Evolutionary conservation across 2,113 vertebrate genomes (phyloP), one percentile per base, ranked within the genome.

Genomic region (Hippocampus comes): DNA sequence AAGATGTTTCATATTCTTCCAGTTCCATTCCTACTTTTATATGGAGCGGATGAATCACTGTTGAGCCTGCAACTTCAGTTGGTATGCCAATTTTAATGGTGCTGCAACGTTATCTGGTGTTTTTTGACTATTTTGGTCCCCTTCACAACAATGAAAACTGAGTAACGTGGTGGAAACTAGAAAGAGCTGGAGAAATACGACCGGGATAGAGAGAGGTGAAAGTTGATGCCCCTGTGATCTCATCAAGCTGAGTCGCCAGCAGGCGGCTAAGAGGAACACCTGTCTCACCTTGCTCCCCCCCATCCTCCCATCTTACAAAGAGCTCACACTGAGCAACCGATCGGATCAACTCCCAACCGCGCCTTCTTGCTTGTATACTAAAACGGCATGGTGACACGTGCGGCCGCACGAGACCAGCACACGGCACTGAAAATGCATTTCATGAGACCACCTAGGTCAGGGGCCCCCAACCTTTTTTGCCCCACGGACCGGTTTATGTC

Each of bases 191-290:
- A 30, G 71, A 72, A 56, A 56, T 23, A 11, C 0, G 74, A 70
- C 5, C 10, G 20, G 1, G 51, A 55, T 20, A 56, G 21, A n/a
- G 53, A 23, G 78, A 76, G 74, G 80, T 85, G 88, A 91, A 92
- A 92, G 85, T 80, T 63, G 81, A 91, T 88, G 89, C 82, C 34
- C 71, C 79, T 86, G 88, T 88, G 90, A 92, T 91, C 88, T 91
- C 89, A 90, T 90, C 89, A 91, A 86, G 86, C 76, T 87, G 82
- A 86, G 88, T 89, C 86, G 89, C 86, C 76, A 84, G 81, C 80
- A 82, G 76, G 82, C 86, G 77, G 86, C 79, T 77, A 76, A 81
- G 76, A 79, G 72, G 76, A 86, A 83, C 84, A 82, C 85, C 84
- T 86, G 30, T 68, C 70, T 77, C 69, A 67, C 77, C 86, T 78